A percentile compares a stretch with the other conserved stretches of the same genome.
Evolutionary conservation across 2,797 vertebrate species (phyloP).

Genomic region (Meda fulgida): DNA sequence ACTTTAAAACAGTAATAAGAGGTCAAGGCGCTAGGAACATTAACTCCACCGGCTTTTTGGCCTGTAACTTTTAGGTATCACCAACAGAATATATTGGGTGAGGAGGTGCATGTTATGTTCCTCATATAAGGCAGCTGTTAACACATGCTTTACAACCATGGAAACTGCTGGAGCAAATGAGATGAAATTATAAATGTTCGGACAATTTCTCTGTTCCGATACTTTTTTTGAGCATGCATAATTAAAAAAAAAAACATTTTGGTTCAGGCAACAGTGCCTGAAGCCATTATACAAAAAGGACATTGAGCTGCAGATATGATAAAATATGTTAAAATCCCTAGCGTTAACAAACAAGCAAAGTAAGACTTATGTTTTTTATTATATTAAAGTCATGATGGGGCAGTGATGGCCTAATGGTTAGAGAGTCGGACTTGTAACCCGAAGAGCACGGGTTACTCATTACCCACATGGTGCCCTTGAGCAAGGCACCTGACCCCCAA

Average conservation of each 20-base stretch:
- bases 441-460: too few relatives aligned
- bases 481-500: too few relatives aligned
- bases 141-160: constrained; percentile 27
- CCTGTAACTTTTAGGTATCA: constrained; percentile 36
- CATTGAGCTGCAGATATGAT: not conserved
- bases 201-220: not conserved
- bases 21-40: constrained; percentile 26
- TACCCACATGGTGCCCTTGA: too few relatives aligned
- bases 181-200: not conserved
- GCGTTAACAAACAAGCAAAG: not conserved
- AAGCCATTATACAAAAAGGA: not conserved
- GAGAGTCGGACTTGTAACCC: too few relatives aligned
- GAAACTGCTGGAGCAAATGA: constrained; percentile 7
- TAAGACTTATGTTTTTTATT: not conserved
- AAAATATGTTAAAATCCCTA: not conserved
- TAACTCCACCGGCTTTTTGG: constrained; percentile 4
- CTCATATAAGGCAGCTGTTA: constrained; percentile 22
- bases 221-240: not conserved
- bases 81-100: constrained; percentile 9
- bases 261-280: too few relatives aligned
- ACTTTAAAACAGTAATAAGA: constrained; percentile 39
- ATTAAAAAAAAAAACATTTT: too few relatives aligned
- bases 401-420: too few relatives aligned
- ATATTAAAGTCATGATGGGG: not conserved
- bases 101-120: constrained; percentile 31